Base-by-base conservation (phyloP, 2,797 vertebrate species). In the Gymnothorax reevesii region DNA sequence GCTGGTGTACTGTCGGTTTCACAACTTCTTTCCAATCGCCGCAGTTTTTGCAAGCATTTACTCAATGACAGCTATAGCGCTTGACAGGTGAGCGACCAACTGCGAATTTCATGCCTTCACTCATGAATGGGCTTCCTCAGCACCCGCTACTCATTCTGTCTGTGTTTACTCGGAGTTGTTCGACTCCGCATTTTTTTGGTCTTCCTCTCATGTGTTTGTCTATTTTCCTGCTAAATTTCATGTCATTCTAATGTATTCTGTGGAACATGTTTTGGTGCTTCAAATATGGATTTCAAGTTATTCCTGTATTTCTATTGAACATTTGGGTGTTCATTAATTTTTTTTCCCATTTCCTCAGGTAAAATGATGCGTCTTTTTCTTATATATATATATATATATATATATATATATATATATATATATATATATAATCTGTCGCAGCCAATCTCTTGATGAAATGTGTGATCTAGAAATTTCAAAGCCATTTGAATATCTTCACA, bases 1-100 rank as follows among this genome's bases (percentile, higher is more conserved):
- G 15, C 90, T 94, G n/a, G 92, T 94, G 89, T 99, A 99, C 95
- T 99, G 98, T 94, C 97, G 97, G 91, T 99, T 99, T 92, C 98
- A 99, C 93, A 99, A 99, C 97, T 98, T 99, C 95, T 99, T 99
- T 87, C 98, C 98, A 7, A 97, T 99, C 55, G 97, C 98, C 0
- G 97, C 98, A 0, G 97, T 99, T 59, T 99, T 99, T 3, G 97
- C 98, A 94, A 98, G 97, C 92, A 99, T 99, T 95, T 99, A 97
- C 95, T 99, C 98, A 59, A 99, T 99, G 98, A 98, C 96, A 0
- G 98, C 98, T 52, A 98, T 99, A 82, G 97, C 98, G 7, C 91
- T 98, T 88, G 98, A 99, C 94, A 97, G 98, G 98, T 99, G 91
- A 95, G 95, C 86, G 79, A 55, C 64, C 52, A n/a, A 15, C 57